Evolutionary conservation across 2,797 vertebrate species (phyloP).

Genomic region (Limosa lapponica): DNA sequence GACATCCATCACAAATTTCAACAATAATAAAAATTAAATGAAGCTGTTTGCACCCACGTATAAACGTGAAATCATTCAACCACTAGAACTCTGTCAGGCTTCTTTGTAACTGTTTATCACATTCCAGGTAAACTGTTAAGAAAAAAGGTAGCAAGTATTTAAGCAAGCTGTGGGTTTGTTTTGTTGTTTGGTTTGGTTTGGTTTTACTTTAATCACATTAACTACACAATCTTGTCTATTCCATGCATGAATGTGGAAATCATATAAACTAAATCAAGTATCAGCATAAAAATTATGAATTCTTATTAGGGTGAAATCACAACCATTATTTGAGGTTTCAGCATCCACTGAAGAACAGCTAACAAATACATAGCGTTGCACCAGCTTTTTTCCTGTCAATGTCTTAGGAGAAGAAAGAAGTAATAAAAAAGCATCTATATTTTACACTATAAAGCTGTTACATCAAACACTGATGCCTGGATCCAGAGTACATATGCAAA

Average conservation of each 20-base stretch:
- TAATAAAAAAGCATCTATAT: not conserved
- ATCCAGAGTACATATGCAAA: not conserved
- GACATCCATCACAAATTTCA: not conserved
- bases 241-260: not conserved
- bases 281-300: not conserved
- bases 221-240: not conserved
- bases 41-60: not conserved
- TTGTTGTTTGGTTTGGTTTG: not conserved
- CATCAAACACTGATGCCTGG: not conserved
- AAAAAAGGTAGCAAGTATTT: not conserved
- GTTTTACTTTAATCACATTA: not conserved
- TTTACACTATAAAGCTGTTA: not conserved
- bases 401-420: not conserved
- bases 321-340: not conserved
- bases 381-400: not conserved
- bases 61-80: not conserved
- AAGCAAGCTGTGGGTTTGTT: not conserved
- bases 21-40: not conserved
- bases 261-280: not conserved
- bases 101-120: not conserved
- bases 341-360: not conserved
- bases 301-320: not conserved
- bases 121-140: not conserved
- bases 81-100: not conserved
- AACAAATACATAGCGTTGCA: not conserved